A percentile compares a stretch with the other conserved stretches of the same genome.
These are phyloP conservation scores for Eptesicus fuscus DNA, from an alignment of 2,113 vertebrate species.

Conservation along the genomic window DNA sequence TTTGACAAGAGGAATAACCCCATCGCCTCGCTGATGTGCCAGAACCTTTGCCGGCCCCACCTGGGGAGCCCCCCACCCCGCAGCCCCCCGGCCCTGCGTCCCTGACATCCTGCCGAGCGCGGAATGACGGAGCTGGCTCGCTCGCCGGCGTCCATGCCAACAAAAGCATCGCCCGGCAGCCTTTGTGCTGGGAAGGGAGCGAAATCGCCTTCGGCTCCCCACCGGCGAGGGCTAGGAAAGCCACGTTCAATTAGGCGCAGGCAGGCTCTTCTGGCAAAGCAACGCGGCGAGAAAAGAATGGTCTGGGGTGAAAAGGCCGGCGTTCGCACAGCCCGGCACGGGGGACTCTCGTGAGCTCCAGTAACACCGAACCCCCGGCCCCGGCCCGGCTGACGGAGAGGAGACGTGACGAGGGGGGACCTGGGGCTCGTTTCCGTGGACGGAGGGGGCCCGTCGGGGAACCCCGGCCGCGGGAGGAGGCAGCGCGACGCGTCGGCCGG, in stretches of 20 bases:
- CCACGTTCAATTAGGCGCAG: conserved; percentile 81
- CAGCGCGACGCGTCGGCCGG: neutral
- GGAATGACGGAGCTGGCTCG: conserved; percentile 81
- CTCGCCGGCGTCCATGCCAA: conserved; percentile 78
- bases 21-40: conserved; percentile 85
- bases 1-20: conserved; percentile 86
- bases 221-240: conserved; percentile 84
- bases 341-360: conserved; percentile 66
- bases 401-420: conserved; percentile 59
- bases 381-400: conserved; percentile 57
- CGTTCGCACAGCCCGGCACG: conserved; percentile 58
- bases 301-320: conserved; percentile 67
- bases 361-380: conserved; percentile 73
- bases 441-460: conserved; percentile 58
- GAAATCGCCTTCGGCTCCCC: conserved; percentile 84
- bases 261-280: conserved; percentile 73
- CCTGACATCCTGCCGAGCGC: conserved; percentile 83
- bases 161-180: conserved; percentile 81
- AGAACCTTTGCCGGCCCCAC: conserved; percentile 84
- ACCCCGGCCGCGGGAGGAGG: conserved; percentile 49
- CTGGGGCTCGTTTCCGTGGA: conserved; percentile 62
- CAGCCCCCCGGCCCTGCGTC: conserved; percentile 77
- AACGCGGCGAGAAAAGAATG: conserved; percentile 46
- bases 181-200: conserved; percentile 84
- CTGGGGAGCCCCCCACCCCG: conserved; percentile 82